Evolutionary conservation across 23 tunicate species (phyloP), one percentile per base, ranked within the genome.

Genomic region (Oikopleura dioica): DNA sequence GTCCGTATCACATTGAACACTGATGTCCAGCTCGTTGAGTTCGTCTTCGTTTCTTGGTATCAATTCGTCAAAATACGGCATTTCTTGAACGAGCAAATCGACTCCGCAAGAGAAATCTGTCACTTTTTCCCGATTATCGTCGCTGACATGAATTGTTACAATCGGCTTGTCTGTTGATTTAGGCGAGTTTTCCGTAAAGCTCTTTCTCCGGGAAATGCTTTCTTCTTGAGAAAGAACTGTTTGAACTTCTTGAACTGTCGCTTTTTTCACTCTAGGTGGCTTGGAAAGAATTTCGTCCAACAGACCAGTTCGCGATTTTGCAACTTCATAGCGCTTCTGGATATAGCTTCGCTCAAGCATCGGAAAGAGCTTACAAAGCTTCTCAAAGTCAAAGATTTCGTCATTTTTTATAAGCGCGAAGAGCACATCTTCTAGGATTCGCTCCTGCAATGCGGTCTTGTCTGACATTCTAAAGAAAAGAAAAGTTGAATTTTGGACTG

Each of bases 1-100:
- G 55, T 94, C 88, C 33, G 86, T 82, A 51, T 94, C 99, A 83
- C 99, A 94, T 75, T 94, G 99, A 50, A 94, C 99, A 0, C 95
- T 86, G 36, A 94, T 94, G 67, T 94, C 99, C 36, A 94, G 87
- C 59, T 94, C 99, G 78, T 94, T 94, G 36, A 94, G 68, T 32
- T 85, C 38, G 31, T 84, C 87, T 5, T 85, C 78, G 32, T 94
- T 95, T 35, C 80, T 82, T 33, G 95, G 81, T 36, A 94, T 38
- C 63, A 86, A 94, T 76, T 94, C 95, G 16, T 87, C 89, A 79
- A 94, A 94, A 81, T 94, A 94, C 35, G 78, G 68, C 99, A 94
- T 94, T 81, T 94, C 99, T 80, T 38, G 59, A 51, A 94, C 80
- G 4, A 94, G 83, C 67, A 94, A 59, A 77, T 86, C 95, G 78